phyloP scores from a whole-genome alignment of 2,113 vertebrate species.

The Hippolais icterina region DNA sequence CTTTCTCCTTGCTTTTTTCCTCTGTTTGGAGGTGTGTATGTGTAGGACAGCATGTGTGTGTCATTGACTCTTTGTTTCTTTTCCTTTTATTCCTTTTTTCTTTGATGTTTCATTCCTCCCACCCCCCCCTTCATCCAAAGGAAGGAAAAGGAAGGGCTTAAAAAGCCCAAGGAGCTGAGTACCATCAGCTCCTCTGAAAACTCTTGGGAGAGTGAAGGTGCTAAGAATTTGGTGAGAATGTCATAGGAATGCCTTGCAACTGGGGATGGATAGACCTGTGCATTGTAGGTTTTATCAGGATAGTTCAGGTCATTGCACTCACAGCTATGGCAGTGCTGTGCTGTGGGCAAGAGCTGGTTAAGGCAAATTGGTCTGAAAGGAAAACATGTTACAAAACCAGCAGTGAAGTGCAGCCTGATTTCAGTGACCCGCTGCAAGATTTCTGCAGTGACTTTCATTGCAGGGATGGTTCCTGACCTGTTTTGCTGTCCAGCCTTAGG shows the following conservation, averaged over 20 bases:
- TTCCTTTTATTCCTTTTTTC: neutral
- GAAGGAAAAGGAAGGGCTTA: neutral
- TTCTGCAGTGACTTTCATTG: neutral
- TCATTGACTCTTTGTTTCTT: neutral
- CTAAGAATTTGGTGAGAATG: conserved; percentile 6
- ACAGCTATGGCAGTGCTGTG: neutral
- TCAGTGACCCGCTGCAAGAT: neutral
- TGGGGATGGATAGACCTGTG: neutral
- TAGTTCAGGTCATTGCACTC: neutral
- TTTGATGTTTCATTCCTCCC: neutral
- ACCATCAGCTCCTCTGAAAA: neutral
- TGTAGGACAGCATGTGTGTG: neutral
- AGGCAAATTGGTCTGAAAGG: neutral
- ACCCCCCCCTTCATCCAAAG: accelerated
- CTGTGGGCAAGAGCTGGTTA: neutral
- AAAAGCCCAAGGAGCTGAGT: neutral
- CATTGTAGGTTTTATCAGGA: neutral
- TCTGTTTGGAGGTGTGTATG: neutral
- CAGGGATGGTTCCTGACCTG: neutral
- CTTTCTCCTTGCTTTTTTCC: neutral
- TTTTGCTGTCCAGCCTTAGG: neutral
- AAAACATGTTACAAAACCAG: neutral
- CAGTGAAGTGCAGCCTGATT: neutral
- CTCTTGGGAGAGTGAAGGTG: neutral
- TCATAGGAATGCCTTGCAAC: neutral